These are phyloP conservation scores for Darevskia mixta DNA, from an alignment of 2,797 vertebrate genomes.

Conservation along the genomic window DNA sequence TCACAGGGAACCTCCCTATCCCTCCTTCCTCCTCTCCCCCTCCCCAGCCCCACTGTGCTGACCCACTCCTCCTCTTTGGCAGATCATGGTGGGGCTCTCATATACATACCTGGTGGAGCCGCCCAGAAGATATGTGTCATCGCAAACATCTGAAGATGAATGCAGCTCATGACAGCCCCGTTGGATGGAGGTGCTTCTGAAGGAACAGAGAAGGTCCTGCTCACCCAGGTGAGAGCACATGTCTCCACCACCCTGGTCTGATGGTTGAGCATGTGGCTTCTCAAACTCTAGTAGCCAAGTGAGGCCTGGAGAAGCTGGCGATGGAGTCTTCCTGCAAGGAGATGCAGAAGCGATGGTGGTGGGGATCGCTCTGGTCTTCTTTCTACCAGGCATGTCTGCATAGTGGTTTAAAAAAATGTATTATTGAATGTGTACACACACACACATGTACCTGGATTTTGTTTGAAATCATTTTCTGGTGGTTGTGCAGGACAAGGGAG, in stretches of 20 bases:
- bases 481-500: not conserved
- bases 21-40: not conserved
- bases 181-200: not conserved
- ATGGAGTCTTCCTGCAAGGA: not conserved
- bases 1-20: not conserved
- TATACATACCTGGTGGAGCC: slow-evolving; percentile 82
- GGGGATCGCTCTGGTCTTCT: not conserved
- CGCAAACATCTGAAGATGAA: not conserved
- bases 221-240: not conserved
- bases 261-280: not conserved
- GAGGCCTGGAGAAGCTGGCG: not conserved
- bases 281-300: not conserved
- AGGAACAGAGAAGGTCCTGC: not conserved
- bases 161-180: not conserved
- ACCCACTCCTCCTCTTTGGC: not conserved
- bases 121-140: not conserved
- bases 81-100: slow-evolving; percentile 84
- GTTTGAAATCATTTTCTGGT: not conserved
- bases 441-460: not conserved
- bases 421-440: not conserved
- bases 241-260: too few relatives aligned
- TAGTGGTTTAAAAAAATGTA: not conserved
- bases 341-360: too few relatives aligned
- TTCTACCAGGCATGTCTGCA: not conserved
- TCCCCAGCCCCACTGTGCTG: not conserved